Evolutionary conservation across 1,140 invertebrate genomes (phyloP).

Genomic region (Elymnias hypermnestra): DNA sequence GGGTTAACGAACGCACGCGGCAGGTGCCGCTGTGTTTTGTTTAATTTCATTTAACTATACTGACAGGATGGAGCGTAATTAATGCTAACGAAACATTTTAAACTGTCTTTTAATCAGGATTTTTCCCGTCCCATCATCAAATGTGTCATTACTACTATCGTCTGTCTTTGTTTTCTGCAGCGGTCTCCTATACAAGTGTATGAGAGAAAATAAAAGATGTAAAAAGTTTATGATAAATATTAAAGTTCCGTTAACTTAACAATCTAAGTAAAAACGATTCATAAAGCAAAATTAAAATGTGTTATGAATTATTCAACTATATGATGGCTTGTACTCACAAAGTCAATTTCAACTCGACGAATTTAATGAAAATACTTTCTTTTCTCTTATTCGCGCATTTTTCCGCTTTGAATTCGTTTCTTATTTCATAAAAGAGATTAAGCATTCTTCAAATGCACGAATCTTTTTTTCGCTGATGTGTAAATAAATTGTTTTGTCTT

Average conservation of each 20-base stretch:
- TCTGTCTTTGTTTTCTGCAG: no score
- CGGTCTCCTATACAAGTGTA: no score
- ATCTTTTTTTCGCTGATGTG: constrained; percentile 12
- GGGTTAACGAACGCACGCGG: no score
- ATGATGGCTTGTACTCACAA: constrained; percentile 30
- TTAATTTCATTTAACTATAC: no score
- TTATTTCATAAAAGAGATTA: constrained; percentile 33
- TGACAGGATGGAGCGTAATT: no score
- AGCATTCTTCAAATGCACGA: constrained; percentile 31
- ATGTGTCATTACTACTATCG: no score
- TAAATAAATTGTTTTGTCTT: background rate
- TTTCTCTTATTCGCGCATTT: constrained; percentile 30
- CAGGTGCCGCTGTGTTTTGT: no score
- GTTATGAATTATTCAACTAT: constrained; percentile 34
- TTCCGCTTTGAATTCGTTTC: constrained; percentile 28
- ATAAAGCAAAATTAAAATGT: constrained; percentile 26
- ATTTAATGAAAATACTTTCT: constrained; percentile 35
- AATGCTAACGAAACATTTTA: no score
- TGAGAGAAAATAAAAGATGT: background rate
- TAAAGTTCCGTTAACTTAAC: constrained; percentile 3
- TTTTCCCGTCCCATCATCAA: no score
- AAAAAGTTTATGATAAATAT: constrained; percentile 1
- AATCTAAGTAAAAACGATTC: constrained; percentile 16
- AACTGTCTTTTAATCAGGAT: no score
- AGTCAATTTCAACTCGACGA: constrained; percentile 33